A percentile compares a stretch with the other conserved stretches of the same genome.
Evolutionary conservation across 2,888 invertebrate genomes (phyloP).

Genomic region (Parnassius apollo): DNA sequence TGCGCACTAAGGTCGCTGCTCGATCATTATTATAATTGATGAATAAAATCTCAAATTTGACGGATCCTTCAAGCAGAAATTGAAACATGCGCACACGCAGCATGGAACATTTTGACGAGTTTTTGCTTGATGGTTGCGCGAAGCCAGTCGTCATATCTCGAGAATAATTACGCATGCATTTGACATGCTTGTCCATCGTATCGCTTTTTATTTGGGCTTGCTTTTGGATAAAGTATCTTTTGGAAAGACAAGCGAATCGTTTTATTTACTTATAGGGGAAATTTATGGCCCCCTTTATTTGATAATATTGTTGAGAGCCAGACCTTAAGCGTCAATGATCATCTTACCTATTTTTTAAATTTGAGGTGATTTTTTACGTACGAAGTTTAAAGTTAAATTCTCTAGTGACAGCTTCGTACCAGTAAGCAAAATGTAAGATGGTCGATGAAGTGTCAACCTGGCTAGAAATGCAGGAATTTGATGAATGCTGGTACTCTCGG

Average conservation of each 20-base stretch:
- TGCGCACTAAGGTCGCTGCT: constrained; percentile 14
- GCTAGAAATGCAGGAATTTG: no score
- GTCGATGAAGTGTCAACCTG: no score
- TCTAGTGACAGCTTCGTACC: no score
- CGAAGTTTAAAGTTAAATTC: no score
- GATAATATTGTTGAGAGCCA: no score
- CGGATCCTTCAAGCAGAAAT: constrained; percentile 22
- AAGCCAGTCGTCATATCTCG: neutral
- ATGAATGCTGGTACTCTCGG: no score
- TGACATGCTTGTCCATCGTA: constrained; percentile 15
- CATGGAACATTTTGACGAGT: constrained; percentile 13
- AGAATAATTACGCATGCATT: constrained; percentile 17
- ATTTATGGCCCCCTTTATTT: neutral
- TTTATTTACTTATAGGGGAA: constrained; percentile 16
- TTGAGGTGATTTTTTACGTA: no score
- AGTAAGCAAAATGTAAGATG: no score
- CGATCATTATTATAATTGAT: constrained; percentile 23
- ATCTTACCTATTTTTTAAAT: no score
- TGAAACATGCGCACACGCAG: constrained; percentile 16
- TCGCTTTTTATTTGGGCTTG: neutral
- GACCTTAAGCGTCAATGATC: no score
- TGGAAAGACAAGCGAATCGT: constrained; percentile 7
- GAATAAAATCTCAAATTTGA: constrained; percentile 14
- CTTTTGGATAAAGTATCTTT: neutral
- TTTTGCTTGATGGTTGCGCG: constrained; percentile 6